A percentile compares a stretch with the other conserved stretches of the same genome.
Evolutionary conservation across 2,888 invertebrate genomes (phyloP).

Genomic region (Crematogaster levior): DNA sequence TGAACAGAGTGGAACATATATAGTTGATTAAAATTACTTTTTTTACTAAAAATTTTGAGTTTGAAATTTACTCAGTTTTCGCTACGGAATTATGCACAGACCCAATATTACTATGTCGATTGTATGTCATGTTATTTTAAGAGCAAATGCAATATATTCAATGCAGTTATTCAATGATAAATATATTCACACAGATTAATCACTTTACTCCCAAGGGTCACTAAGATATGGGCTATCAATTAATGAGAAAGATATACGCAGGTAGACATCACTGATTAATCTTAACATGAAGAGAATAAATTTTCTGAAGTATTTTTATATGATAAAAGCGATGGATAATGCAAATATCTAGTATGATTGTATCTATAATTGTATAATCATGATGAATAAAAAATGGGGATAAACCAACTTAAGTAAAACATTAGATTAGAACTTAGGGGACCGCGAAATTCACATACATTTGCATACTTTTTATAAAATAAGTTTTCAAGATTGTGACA

Average conservation of each 20-base stretch:
- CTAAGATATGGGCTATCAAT: conserved; percentile 12
- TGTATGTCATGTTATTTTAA: background rate
- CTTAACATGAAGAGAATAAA: conserved; percentile 21
- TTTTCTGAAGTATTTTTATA: background rate
- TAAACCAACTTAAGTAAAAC: background rate
- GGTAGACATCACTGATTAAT: conserved; percentile 1
- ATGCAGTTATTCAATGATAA: background rate
- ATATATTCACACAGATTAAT: background rate
- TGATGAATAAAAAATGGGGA: background rate
- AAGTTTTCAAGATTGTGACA: background rate
- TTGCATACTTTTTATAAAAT: background rate
- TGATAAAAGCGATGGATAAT: background rate
- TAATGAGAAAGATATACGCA: conserved; percentile 8
- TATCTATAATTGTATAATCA: background rate
- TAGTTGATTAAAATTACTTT: too few species aligned
- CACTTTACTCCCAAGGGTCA: background rate
- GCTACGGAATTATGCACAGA: too few species aligned
- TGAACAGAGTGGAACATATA: too few species aligned
- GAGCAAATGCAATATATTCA: background rate
- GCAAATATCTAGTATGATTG: background rate
- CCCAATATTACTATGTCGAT: background rate
- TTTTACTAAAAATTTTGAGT: too few species aligned
- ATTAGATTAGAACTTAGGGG: background rate
- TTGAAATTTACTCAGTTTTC: too few species aligned
- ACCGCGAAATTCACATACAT: background rate